phyloP scores from a whole-genome alignment of 2,113 vertebrate genomes.

The Charina bottae region DNA sequence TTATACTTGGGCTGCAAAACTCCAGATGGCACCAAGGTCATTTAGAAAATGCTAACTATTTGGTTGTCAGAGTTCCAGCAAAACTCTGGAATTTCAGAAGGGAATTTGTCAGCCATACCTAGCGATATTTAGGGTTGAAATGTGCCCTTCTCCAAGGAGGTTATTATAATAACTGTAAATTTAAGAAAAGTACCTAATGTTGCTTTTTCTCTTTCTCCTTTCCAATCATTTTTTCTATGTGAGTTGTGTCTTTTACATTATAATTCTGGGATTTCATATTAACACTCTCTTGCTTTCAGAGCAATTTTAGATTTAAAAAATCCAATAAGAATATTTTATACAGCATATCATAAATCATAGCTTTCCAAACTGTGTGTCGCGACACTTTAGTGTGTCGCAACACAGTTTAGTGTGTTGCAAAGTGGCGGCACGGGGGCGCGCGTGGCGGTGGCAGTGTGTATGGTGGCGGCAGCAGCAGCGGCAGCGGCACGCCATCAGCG shows the following conservation, averaged over 20 bases:
- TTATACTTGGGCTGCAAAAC: not conserved
- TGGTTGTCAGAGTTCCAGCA: not conserved
- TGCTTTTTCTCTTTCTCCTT: not conserved
- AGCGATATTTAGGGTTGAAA: not conserved
- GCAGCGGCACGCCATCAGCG: too few relatives aligned
- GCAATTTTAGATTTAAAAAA: not conserved
- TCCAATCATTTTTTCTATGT: not conserved
- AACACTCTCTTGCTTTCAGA: not conserved
- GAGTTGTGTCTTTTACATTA: not conserved
- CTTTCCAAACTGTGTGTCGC: too few relatives aligned
- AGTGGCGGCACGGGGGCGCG: too few relatives aligned
- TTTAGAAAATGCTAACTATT: not conserved
- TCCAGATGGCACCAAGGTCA: not conserved
- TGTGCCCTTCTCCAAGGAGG: not conserved
- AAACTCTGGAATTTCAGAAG: not conserved
- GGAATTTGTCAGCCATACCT: not conserved
- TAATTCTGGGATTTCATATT: not conserved
- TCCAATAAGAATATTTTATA: not conserved
- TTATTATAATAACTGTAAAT: not conserved
- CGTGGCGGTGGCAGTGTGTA: too few relatives aligned
- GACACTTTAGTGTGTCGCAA: too few relatives aligned
- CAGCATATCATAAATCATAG: too few relatives aligned
- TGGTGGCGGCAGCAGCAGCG: too few relatives aligned
- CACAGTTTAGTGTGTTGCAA: too few relatives aligned
- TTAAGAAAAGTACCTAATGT: not conserved